These are phyloP conservation scores for Prunella strophiata DNA, from an alignment of 2,797 vertebrate genomes.

Conservation along the genomic window DNA sequence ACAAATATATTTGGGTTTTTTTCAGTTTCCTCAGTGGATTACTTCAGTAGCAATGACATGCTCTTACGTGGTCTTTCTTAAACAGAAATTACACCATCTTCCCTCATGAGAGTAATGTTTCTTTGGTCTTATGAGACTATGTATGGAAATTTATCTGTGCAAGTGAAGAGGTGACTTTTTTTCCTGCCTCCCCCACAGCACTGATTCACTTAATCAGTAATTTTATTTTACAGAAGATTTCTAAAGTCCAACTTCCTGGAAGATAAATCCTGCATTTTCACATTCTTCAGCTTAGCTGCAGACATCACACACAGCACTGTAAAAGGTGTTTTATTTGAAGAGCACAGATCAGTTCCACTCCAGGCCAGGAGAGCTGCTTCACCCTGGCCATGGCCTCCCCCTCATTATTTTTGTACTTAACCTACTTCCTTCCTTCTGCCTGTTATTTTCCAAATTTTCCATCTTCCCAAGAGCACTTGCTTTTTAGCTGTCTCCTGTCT, in stretches of 20 bases:
- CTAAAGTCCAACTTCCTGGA: neutral
- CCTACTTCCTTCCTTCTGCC: neutral
- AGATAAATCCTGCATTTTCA: neutral
- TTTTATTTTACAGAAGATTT: neutral
- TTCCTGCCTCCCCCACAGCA: neutral
- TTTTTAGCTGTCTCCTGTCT: neutral
- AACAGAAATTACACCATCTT: neutral
- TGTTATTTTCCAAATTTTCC: neutral
- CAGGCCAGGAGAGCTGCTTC: neutral
- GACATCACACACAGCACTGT: neutral
- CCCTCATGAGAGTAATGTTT: neutral
- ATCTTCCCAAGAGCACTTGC: neutral
- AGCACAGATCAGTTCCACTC: neutral
- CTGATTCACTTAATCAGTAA: neutral
- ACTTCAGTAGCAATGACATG: neutral
- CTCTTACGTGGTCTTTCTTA: neutral
- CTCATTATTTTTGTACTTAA: neutral
- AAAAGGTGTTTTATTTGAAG: neutral
- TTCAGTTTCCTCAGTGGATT: neutral
- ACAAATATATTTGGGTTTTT: neutral
- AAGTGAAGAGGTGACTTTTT: neutral
- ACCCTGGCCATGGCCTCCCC: neutral
- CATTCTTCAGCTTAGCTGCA: neutral
- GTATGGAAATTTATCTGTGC: neutral
- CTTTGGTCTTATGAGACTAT: neutral